phyloP scores from a whole-genome alignment of 2,113 vertebrate species.

The Platysteira castanea region DNA sequence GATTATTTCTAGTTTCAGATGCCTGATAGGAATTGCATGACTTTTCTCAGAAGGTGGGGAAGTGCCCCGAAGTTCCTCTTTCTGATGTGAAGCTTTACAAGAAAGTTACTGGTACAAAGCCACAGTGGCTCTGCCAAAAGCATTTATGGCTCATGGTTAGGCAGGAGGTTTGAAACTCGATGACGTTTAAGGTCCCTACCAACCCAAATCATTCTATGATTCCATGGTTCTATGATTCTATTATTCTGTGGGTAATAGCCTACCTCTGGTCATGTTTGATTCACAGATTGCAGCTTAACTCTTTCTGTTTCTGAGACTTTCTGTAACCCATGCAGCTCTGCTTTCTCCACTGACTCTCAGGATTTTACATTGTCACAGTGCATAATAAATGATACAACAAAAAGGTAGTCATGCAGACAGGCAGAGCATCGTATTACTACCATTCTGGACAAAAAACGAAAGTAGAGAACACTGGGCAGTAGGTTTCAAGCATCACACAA shows the following conservation, averaged over 20 bases:
- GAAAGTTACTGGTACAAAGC: neutral
- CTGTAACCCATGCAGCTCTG: neutral
- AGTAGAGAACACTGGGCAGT: neutral
- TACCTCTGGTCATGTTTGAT: neutral
- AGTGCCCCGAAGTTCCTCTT: neutral
- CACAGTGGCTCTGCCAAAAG: neutral
- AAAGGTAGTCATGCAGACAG: neutral
- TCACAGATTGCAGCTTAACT: neutral
- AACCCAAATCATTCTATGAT: neutral
- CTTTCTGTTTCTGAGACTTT: neutral
- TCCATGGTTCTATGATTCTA: neutral
- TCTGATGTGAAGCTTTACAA: neutral
- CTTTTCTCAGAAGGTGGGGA: neutral
- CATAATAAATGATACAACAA: neutral
- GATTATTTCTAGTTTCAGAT: neutral
- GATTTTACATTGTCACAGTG: neutral
- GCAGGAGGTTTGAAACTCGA: neutral
- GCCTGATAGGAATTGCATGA: neutral
- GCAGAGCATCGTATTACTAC: neutral
- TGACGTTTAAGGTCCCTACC: neutral
- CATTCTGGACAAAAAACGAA: neutral
- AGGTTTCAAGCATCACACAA: neutral
- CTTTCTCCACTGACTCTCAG: neutral
- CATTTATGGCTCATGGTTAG: neutral
- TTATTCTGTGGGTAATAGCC: neutral